Evolutionary conservation across 2,797 vertebrate species (phyloP).

Genomic region (Tolypeutes matacus): DNA sequence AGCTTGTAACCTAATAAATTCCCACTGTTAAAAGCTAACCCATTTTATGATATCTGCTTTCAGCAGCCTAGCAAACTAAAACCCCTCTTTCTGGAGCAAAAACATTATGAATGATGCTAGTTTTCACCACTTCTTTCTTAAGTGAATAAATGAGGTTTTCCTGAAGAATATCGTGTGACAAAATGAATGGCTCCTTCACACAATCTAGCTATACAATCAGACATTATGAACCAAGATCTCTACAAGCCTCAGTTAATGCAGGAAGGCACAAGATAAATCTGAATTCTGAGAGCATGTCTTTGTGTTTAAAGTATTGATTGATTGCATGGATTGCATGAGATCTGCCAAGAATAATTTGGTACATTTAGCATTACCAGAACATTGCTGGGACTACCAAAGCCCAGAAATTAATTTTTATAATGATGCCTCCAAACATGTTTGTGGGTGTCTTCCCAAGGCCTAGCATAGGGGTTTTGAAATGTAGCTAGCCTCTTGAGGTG

Average conservation of each 20-base stretch:
- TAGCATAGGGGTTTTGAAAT: slow-evolving; percentile 3
- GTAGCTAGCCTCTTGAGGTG: not conserved
- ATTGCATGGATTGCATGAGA: not conserved
- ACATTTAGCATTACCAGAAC: slow-evolving; percentile 16
- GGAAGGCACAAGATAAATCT: slow-evolving; percentile 59
- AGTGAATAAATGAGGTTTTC: slow-evolving; percentile 58
- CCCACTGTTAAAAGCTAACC: too few relatives aligned
- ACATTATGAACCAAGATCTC: not conserved
- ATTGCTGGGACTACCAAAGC: not conserved
- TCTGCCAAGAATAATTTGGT: not conserved
- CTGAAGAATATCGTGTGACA: not conserved
- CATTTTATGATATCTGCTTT: too few relatives aligned
- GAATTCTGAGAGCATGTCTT: slow-evolving; percentile 22
- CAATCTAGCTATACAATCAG: not conserved
- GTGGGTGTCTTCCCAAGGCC: not conserved
- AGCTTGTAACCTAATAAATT: too few relatives aligned
- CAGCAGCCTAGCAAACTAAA: too few relatives aligned
- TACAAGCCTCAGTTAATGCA: not conserved
- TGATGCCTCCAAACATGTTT: not conserved
- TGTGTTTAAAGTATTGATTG: not conserved
- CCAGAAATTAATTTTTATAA: slow-evolving; percentile 34
- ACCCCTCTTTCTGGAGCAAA: slow-evolving; percentile 47
- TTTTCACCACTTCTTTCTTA: slow-evolving; percentile 56
- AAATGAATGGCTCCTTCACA: slow-evolving; percentile 41
- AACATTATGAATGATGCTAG: slow-evolving; percentile 29